Evolutionary conservation across 1,140 invertebrate species (phyloP).

Genomic region (Bemisia tabaci): DNA sequence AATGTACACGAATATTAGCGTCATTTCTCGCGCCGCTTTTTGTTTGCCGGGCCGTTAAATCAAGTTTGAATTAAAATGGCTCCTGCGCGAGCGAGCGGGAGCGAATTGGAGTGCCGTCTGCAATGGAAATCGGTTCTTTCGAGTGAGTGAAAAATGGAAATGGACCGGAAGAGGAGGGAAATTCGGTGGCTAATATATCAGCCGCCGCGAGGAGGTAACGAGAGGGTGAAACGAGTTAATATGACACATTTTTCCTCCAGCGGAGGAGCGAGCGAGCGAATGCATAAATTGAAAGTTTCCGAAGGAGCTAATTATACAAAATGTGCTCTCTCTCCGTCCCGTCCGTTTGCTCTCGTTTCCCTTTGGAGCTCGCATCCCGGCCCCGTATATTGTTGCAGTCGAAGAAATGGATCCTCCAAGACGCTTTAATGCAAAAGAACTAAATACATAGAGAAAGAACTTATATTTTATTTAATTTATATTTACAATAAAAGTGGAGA

Average conservation of each 20-base stretch:
- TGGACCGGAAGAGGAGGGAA: background rate
- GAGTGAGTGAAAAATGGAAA: background rate
- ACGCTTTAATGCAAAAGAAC: background rate
- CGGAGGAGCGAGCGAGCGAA: background rate
- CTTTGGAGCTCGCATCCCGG: background rate
- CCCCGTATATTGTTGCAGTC: background rate
- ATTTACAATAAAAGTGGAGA: background rate
- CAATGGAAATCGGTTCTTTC: no score
- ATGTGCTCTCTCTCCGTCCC: background rate
- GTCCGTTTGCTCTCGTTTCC: background rate
- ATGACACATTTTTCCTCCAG: background rate
- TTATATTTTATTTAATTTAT: background rate
- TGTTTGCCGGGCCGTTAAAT: no score
- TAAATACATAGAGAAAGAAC: background rate
- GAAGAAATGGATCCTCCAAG: background rate
- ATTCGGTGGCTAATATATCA: background rate
- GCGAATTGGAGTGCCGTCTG: no score
- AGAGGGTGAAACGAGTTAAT: background rate
- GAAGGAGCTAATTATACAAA: background rate
- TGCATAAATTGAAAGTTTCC: background rate
- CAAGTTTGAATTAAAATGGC: no score
- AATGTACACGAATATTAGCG: no score
- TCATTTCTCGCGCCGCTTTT: no score
- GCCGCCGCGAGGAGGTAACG: background rate
- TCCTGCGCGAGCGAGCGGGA: no score